A percentile compares a stretch with the other conserved stretches of the same genome.
Evolutionary conservation across 37 sponge, comb jelly and placozoan genomes (phyloP).

Genomic region (Ephydatia muelleri): DNA sequence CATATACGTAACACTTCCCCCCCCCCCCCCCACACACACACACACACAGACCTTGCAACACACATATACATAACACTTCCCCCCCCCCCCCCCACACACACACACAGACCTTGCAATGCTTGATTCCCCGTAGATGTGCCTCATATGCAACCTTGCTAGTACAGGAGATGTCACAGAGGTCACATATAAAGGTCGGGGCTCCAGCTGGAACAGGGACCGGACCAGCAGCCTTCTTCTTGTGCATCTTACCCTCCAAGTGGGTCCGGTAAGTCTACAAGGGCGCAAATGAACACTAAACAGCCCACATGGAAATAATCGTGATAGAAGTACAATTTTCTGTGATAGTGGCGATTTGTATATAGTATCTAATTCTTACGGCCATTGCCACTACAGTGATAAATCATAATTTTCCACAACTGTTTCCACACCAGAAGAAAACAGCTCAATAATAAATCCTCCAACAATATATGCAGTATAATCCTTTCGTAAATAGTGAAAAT

Average conservation of each 20-base stretch:
- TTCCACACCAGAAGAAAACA: too few relatives aligned
- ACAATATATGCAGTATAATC: too few relatives aligned
- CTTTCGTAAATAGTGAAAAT: too few relatives aligned
- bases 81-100: not conserved
- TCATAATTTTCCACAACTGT: too few relatives aligned
- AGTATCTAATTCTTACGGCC: too few relatives aligned
- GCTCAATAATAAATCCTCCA: too few relatives aligned
- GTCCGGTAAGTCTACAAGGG: constrained; percentile 77
- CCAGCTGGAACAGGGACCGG: not conserved
- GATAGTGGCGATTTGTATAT: too few relatives aligned
- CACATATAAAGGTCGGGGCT: constrained; percentile 56
- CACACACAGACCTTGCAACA: too few relatives aligned
- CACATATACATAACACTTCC: too few relatives aligned
- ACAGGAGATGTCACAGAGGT: constrained; percentile 86
- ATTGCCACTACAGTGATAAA: too few relatives aligned
- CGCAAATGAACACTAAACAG: not conserved
- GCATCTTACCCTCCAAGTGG: constrained; percentile 86
- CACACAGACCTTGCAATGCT: constrained; percentile 77
- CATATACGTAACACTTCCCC: too few relatives aligned
- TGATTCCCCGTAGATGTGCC: constrained; percentile 85
- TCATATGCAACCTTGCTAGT: constrained; percentile 78
- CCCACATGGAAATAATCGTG: not conserved
- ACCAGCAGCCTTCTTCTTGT: constrained; percentile 71
- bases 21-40: too few relatives aligned
- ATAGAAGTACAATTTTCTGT: not conserved